These are phyloP conservation scores for Taphrorychus bicolor DNA, from an alignment of 2,888 invertebrate genomes.

Conservation along the genomic window DNA sequence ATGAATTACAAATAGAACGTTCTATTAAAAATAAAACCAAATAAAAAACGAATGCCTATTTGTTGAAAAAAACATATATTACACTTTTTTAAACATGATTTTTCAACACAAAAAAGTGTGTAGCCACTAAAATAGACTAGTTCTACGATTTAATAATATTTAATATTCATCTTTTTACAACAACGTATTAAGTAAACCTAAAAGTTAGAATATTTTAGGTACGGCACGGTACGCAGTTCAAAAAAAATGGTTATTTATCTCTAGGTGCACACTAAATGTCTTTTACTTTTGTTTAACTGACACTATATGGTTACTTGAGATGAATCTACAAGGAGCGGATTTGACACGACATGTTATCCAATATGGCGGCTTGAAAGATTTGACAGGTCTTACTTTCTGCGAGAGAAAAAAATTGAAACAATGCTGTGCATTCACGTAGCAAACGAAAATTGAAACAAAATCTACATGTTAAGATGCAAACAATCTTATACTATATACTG, in stretches of 20 bases:
- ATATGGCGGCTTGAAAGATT: constrained; percentile 31
- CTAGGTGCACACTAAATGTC: constrained; percentile 37
- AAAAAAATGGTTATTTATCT: constrained; percentile 18
- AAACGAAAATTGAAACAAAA: too few relatives aligned
- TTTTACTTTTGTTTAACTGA: constrained; percentile 33
- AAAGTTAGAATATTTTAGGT: constrained; percentile 35
- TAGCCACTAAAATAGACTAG: constrained; percentile 36
- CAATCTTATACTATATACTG: too few relatives aligned
- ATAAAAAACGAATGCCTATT: constrained; percentile 16
- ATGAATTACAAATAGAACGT: not conserved
- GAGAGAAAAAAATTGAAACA: constrained; percentile 12
- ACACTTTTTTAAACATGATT: constrained; percentile 31
- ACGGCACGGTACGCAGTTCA: constrained; percentile 37
- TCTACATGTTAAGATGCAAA: too few relatives aligned
- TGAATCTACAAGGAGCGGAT: constrained; percentile 35
- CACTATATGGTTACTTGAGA: constrained; percentile 33
- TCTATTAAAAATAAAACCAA: constrained; percentile 5
- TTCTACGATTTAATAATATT: constrained; percentile 34
- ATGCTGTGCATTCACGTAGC: not conserved
- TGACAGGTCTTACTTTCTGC: constrained; percentile 29
- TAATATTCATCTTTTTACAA: constrained; percentile 39
- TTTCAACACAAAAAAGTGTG: constrained; percentile 32
- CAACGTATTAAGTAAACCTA: constrained; percentile 32
- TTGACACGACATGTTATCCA: constrained; percentile 31
- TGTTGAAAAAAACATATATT: constrained; percentile 37